Evolutionary conservation across 2,113 vertebrate genomes (phyloP), one percentile per base, ranked within the genome.

Genomic region (Lynx canadensis): DNA sequence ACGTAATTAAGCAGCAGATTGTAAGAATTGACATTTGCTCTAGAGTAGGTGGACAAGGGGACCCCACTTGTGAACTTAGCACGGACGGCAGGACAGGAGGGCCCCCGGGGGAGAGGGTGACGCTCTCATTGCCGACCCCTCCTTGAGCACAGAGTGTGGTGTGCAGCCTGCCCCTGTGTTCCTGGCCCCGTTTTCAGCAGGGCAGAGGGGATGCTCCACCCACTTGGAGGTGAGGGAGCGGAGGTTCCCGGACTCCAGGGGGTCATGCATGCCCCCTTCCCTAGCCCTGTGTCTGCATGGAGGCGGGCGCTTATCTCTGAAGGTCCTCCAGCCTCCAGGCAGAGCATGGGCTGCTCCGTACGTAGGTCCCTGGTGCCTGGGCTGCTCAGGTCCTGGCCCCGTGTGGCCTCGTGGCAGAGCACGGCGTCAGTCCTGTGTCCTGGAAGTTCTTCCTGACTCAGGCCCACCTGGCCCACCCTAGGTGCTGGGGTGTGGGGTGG

Each of bases 11-110:
- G 9, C 8, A 4, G 55, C 63, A 25, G 79, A 4, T 33, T n/a
- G 25, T 60, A 3, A 27, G 88, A 71, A 15, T 12, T 18, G 76
- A 74, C 41, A 1, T 48, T 71, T 31, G 41, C 41, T 55, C 0
- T 13, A 7, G 65, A 1, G 7, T 4, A 0, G 6, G 41, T 10
- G 38, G n/a, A 4, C 4, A 0, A 6, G 78, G 55, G 45, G 21
- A 21, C 52, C 12, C n/a, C 5, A 0, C 69, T 55, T 5, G 4
- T 15, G 7, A 57, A 5, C 92, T 31, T 41, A 9, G 36, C n/a
- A 5, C 66, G 1, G 8, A 65, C 18, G 63, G 76, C 8, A 27
- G 84, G 52, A 52, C 33, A 18, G 52, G 13, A 25, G 50, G 21
- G 18, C 14, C 38, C 1, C 0, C 1, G 8, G 41, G 5, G 21